Conservation (phyloP, 2,113 vertebrate genomes). For the Oryzias curvinotus region DNA sequence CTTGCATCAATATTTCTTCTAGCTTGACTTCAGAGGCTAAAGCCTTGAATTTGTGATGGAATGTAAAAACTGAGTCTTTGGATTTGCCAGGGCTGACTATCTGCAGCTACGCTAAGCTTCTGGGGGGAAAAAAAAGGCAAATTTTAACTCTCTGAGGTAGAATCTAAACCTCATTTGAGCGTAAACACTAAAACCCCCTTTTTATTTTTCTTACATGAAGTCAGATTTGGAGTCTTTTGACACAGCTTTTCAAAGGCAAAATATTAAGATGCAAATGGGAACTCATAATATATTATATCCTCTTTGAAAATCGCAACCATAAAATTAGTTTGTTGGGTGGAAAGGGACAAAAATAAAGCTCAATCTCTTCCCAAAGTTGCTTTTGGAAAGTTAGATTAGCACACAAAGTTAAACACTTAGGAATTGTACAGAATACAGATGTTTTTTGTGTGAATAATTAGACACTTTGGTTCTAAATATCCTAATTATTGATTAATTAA, state of each 20-base stretch:
- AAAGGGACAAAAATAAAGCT: too few species aligned
- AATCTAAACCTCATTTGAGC: conserved; percentile 36
- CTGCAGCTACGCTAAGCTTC: conserved; percentile 17
- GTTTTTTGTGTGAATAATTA: too few species aligned
- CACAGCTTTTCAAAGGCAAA: conserved; percentile 37
- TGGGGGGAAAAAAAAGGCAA: conserved; percentile 13
- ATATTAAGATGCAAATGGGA: conserved; percentile 21
- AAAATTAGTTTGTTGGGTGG: conserved; percentile 52
- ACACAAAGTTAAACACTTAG: too few species aligned
- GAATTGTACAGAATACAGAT: too few species aligned
- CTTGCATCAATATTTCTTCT: conserved; percentile 57
- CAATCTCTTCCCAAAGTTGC: too few species aligned
- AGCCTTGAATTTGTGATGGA: conserved; percentile 44
- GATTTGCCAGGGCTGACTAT: conserved; percentile 26
- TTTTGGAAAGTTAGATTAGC: too few species aligned
- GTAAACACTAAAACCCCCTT: conserved; percentile 15
- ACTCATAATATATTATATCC: conserved; percentile 27
- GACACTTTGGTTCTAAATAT: too few species aligned
- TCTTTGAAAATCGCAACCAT: conserved; percentile 46
- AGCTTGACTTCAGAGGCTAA: conserved; percentile 49
- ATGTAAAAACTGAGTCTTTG: conserved; percentile 24
- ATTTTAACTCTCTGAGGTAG: conserved; percentile 18
- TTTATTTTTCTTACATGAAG: conserved; percentile 11
- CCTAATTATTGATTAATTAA: too few species aligned
- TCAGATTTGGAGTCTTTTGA: conserved; percentile 46